Percentiles rank a stretch among this genome's conserved stretches.
Conservation (phyloP, 2,888 invertebrate species). For the Endotricha flammealis region DNA sequence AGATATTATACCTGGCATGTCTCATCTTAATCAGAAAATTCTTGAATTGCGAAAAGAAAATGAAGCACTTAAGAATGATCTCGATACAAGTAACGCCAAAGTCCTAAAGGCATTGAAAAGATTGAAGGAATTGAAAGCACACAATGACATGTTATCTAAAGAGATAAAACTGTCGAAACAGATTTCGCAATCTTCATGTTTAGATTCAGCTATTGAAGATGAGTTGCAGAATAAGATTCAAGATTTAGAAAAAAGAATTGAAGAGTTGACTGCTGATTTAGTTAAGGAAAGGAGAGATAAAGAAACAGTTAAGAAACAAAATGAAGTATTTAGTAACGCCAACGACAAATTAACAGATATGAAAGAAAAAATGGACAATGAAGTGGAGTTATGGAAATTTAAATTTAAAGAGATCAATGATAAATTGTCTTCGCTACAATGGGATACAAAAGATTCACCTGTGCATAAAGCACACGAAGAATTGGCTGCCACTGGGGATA, state of each 20-base stretch:
- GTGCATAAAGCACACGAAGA: constrained; percentile 23
- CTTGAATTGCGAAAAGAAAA: constrained; percentile 77
- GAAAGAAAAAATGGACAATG: constrained; percentile 89
- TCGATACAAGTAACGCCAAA: constrained; percentile 82
- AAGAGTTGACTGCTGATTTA: constrained; percentile 76
- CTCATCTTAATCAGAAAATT: constrained; percentile 79
- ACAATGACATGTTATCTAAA: constrained; percentile 79
- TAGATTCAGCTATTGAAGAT: constrained; percentile 88
- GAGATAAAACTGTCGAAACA: constrained; percentile 75
- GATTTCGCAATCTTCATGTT: constrained; percentile 76
- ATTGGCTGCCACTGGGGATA: constrained; percentile 19
- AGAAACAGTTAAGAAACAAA: constrained; percentile 81
- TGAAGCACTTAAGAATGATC: constrained; percentile 77
- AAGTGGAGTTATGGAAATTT: constrained; percentile 84
- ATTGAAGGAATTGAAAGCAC: constrained; percentile 87
- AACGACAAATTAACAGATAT: constrained; percentile 88
- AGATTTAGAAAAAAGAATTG: constrained; percentile 81
- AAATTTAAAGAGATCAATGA: constrained; percentile 84
- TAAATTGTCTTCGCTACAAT: constrained; percentile 75
- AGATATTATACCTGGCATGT: constrained; percentile 58
- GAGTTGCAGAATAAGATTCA: constrained; percentile 85
- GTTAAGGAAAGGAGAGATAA: constrained; percentile 83
- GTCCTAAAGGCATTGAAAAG: constrained; percentile 89
- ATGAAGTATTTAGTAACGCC: constrained; percentile 85
- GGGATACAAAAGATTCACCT: constrained; percentile 45